Conservation (phyloP, 2,113 vertebrate genomes). For the Spea multiplicata region DNA sequence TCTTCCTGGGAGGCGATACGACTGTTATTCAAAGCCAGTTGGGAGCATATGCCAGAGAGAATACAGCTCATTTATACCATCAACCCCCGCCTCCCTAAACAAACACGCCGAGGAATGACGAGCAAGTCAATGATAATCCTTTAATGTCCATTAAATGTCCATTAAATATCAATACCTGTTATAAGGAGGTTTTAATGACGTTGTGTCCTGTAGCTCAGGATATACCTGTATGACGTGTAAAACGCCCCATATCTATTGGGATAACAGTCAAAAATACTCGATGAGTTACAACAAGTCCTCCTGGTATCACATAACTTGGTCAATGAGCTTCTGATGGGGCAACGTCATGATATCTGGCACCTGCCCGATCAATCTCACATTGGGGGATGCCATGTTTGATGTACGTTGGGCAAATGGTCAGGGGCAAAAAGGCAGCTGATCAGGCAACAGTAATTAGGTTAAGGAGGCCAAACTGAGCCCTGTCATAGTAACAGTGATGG, state of each 20-base stretch:
- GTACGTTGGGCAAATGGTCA: neutral
- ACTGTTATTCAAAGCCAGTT: constrained; percentile 20
- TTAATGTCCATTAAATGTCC: too few relatives aligned
- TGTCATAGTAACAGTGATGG: too few relatives aligned
- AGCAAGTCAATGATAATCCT: too few relatives aligned
- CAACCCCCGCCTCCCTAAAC: constrained; percentile 15
- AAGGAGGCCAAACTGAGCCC: too few relatives aligned
- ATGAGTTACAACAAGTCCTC: neutral
- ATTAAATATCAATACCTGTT: too few relatives aligned
- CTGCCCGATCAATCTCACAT: neutral
- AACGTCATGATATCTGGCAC: neutral
- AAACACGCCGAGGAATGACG: neutral
- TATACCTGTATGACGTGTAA: neutral
- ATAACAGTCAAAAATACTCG: neutral
- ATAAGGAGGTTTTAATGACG: too few relatives aligned
- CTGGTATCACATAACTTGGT: neutral
- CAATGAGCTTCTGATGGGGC: neutral
- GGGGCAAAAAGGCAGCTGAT: neutral
- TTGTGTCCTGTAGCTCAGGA: too few relatives aligned
- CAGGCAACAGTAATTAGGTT: too few relatives aligned
- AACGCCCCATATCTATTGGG: neutral
- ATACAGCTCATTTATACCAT: neutral
- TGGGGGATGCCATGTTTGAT: neutral
- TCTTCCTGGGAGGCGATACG: constrained; percentile 13
- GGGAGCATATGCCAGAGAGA: constrained; percentile 23